Evolutionary conservation across 2,888 invertebrate genomes (phyloP).

Genomic region (Drosophila austrosaltans): DNA sequence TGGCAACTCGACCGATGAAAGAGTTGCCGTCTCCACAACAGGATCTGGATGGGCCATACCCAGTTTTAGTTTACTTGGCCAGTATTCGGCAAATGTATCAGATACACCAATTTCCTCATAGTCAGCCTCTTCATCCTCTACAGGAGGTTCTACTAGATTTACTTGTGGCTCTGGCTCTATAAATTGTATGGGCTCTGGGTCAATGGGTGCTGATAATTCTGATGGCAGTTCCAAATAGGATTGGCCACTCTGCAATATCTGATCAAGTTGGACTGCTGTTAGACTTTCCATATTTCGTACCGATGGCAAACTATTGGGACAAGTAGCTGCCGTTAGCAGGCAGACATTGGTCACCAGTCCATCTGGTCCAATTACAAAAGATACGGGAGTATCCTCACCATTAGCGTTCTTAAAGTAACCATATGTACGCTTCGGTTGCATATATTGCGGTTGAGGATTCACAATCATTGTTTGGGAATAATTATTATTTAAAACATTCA

Average conservation of each 20-base stretch:
- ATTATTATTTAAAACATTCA: not conserved
- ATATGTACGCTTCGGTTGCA: constrained; percentile 13
- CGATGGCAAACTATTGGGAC: not conserved
- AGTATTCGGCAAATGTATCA: constrained; percentile 98
- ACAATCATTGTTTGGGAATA: not conserved
- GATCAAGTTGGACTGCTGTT: constrained; percentile 19
- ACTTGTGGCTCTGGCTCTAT: not conserved
- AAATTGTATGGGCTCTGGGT: not conserved
- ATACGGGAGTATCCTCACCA: constrained; percentile 24
- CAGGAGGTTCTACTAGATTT: constrained; percentile 15
- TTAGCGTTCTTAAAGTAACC: not conserved
- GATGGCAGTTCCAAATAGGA: constrained; percentile 20
- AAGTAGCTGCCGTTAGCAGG: no score
- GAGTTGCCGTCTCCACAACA: constrained; percentile 98
- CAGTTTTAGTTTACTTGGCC: constrained; percentile 96
- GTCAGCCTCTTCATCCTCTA: constrained; percentile 90
- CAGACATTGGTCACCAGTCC: constrained; percentile 31
- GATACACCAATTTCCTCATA: constrained; percentile 99
- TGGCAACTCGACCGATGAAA: constrained; percentile 97
- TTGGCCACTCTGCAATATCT: constrained; percentile 19
- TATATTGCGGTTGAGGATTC: not conserved
- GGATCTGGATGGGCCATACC: constrained; percentile 98
- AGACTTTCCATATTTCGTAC: constrained; percentile 10
- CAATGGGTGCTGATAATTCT: not conserved
- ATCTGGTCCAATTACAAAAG: constrained; percentile 29